Conservation (phyloP, 2,888 invertebrate genomes). For the Scelioninae gen. 2 region DNA sequence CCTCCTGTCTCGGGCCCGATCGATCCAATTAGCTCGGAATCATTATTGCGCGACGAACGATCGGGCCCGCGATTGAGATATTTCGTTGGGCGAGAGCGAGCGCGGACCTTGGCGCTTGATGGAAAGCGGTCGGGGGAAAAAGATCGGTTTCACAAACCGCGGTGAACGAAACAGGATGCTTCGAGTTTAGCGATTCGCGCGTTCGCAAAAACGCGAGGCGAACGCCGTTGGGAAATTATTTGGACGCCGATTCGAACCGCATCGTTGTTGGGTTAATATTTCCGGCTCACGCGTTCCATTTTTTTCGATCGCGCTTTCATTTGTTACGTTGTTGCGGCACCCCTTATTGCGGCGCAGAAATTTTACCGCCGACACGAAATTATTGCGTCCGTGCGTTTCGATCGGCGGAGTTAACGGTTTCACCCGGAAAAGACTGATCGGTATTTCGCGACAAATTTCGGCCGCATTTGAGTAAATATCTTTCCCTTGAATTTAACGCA, state of each 20-base stretch:
- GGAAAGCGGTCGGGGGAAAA: slow-evolving; percentile 66
- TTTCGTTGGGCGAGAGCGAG: slow-evolving; percentile 54
- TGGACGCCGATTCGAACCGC: slow-evolving; percentile 28
- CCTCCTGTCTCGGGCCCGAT: slow-evolving; percentile 48
- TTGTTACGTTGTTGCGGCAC: slow-evolving; percentile 37
- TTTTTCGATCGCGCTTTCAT: slow-evolving; percentile 39
- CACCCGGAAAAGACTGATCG: slow-evolving; percentile 36
- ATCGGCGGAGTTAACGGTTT: slow-evolving; percentile 39
- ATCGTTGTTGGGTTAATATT: slow-evolving; percentile 44
- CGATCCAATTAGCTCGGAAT: slow-evolving; percentile 44
- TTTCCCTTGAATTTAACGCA: too few relatives aligned
- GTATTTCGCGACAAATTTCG: too few relatives aligned
- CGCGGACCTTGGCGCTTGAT: slow-evolving; percentile 66
- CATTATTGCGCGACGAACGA: slow-evolving; percentile 27
- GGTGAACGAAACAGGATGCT: slow-evolving; percentile 66
- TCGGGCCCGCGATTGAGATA: slow-evolving; percentile 49
- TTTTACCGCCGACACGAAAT: slow-evolving; percentile 35
- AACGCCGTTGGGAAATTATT: slow-evolving; percentile 61
- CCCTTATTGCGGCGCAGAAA: slow-evolving; percentile 40
- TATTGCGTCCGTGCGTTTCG: slow-evolving; percentile 43
- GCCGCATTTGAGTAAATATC: too few relatives aligned
- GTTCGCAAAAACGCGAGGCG: slow-evolving; percentile 52
- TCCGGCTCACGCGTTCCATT: slow-evolving; percentile 48
- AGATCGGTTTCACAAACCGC: slow-evolving; percentile 64
- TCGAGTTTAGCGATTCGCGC: slow-evolving; percentile 61